These are phyloP conservation scores for Rambutsinella grinnellia DNA, from an alignment of 2,888 invertebrate species.

Conservation along the genomic window DNA sequence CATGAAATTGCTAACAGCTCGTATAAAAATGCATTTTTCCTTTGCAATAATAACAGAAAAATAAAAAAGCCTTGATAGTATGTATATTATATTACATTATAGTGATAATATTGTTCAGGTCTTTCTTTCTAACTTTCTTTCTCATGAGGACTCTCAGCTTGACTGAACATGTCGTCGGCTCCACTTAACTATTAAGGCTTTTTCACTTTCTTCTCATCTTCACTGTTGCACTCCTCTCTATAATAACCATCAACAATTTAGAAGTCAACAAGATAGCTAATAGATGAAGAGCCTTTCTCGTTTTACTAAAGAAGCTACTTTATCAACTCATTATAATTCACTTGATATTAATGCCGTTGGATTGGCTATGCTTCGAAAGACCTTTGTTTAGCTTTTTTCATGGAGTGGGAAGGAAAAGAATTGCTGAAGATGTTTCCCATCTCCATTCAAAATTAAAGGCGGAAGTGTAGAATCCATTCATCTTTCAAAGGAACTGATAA, in stretches of 20 bases:
- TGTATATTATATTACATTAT: not conserved
- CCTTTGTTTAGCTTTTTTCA: not conserved
- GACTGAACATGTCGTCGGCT: conserved; percentile 10
- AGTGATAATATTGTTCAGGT: conserved; percentile 20
- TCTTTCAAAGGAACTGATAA: too few relatives aligned
- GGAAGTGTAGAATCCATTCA: too few relatives aligned
- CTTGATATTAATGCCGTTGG: not conserved
- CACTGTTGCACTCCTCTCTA: not conserved
- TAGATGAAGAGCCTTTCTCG: conserved; percentile 32
- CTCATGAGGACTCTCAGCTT: conserved; percentile 16
- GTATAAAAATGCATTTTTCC: not conserved
- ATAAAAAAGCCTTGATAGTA: not conserved
- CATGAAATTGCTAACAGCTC: conserved; percentile 18
- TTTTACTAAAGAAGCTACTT: conserved; percentile 7
- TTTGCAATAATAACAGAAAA: not conserved
- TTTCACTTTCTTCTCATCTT: not conserved
- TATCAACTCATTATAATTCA: conserved; percentile 23
- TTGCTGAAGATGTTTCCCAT: too few relatives aligned
- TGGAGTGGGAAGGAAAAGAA: not conserved
- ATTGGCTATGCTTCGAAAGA: not conserved
- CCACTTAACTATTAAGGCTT: conserved; percentile 5
- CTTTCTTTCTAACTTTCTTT: conserved; percentile 1
- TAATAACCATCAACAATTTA: not conserved
- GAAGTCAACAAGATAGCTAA: conserved; percentile 29
- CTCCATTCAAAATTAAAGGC: too few relatives aligned